Evolutionary conservation across 1,140 invertebrate genomes (phyloP).

Genomic region (Ceratosolen fusciceps): DNA sequence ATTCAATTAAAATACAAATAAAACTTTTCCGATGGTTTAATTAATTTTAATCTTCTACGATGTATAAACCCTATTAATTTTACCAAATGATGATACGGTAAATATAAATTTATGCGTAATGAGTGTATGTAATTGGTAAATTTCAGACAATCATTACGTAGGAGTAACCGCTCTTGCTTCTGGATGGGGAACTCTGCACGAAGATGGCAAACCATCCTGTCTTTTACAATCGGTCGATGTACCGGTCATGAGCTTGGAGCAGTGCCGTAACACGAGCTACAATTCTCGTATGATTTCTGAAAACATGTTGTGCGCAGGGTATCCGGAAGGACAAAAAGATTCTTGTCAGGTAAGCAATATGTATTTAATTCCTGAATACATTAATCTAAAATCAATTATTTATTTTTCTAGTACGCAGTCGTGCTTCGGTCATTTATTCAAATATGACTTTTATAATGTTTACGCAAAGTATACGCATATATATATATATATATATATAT

Average conservation of each 20-base stretch:
- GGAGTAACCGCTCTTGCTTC: constrained; percentile 75
- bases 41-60: no score
- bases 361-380: background rate
- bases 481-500: no score
- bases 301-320: constrained; percentile 90
- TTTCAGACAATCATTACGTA: constrained; percentile 28
- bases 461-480: no score
- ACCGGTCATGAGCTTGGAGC: constrained; percentile 83
- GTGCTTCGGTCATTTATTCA: no score
- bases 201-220: constrained; percentile 86
- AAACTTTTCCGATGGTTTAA: no score
- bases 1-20: no score
- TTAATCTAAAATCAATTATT: no score
- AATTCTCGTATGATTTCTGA: constrained; percentile 84
- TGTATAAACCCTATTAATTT: no score
- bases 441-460: no score
- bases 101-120: no score
- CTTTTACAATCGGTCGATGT: constrained; percentile 86
- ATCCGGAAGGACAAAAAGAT: constrained; percentile 83
- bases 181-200: constrained; percentile 88
- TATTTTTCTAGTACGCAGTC: no score
- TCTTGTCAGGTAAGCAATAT: constrained; percentile 81
- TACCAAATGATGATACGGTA: no score
- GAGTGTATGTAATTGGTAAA: background rate
- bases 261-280: constrained; percentile 85